These are phyloP conservation scores for Melipona beecheii DNA, from an alignment of 2,888 invertebrate genomes.

Conservation along the genomic window DNA sequence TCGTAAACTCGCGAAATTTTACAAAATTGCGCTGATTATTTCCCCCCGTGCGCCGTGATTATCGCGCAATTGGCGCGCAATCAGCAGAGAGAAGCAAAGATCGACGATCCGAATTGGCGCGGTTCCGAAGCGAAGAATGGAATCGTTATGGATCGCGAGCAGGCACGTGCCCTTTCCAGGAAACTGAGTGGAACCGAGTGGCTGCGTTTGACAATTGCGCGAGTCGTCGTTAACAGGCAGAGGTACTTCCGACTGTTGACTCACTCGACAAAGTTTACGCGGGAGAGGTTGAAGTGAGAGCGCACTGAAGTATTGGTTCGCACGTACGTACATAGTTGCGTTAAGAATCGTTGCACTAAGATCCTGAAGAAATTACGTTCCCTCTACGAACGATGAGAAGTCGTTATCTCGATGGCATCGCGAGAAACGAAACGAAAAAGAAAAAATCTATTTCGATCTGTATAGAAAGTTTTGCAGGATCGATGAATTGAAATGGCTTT, in stretches of 20 bases:
- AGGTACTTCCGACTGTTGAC: slow-evolving; percentile 6
- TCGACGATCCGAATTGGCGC: not conserved
- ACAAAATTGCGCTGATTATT: not conserved
- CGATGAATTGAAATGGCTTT: not conserved
- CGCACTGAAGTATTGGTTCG: not conserved
- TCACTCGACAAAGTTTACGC: not conserved
- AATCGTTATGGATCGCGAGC: not conserved
- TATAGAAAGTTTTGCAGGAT: not conserved
- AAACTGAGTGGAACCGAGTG: slow-evolving; percentile 14
- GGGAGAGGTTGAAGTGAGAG: slow-evolving; percentile 22
- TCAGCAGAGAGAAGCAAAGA: not conserved
- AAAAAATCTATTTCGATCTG: too few species aligned
- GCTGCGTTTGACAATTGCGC: slow-evolving; percentile 4
- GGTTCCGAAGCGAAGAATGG: not conserved
- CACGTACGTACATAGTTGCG: not conserved
- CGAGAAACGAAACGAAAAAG: not conserved
- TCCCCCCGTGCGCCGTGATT: not conserved
- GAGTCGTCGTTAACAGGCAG: not conserved
- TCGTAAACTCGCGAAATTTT: not conserved
- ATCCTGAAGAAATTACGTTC: slow-evolving; percentile 4
- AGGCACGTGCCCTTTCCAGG: not conserved
- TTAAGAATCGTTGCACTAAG: slow-evolving; percentile 29
- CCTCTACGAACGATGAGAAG: not conserved
- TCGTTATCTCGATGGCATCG: not conserved
- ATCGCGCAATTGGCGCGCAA: not conserved